phyloP scores from a whole-genome alignment of 2,113 vertebrate genomes.

The Rhombomys opimus region DNA sequence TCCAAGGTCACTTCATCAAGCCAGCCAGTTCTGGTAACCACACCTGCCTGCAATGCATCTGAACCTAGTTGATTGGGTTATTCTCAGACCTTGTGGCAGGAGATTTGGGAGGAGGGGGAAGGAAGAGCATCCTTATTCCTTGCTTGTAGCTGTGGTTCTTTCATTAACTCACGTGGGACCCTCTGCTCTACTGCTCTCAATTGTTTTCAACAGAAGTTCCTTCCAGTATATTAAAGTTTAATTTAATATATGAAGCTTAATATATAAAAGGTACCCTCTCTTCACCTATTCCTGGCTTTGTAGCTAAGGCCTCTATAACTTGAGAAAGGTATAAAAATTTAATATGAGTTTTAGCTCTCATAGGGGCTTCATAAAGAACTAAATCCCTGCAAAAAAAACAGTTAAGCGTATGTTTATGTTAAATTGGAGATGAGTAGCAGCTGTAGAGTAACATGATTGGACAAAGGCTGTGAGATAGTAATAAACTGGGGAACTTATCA shows the following conservation, averaged over 20 bases:
- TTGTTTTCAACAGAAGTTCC: not conserved
- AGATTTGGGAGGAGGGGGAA: not conserved
- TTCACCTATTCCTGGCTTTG: not conserved
- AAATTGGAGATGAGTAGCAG: not conserved
- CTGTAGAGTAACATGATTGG: not conserved
- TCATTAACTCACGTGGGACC: not conserved
- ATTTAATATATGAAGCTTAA: not conserved
- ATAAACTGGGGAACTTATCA: not conserved
- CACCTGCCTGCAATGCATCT: not conserved
- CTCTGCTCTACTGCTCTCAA: not conserved
- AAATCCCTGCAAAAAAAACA: not conserved
- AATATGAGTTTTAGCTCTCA: not conserved
- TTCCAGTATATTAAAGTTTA: not conserved
- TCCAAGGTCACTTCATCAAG: not conserved
- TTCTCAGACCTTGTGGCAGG: no score
- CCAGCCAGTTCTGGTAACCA: no score
- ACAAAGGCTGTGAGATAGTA: not conserved
- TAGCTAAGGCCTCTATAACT: not conserved
- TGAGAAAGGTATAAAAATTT: not conserved
- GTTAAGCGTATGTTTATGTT: not conserved
- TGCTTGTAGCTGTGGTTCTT: not conserved
- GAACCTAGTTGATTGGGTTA: fast-evolving
- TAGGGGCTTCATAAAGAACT: not conserved
- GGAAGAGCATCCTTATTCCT: fast-evolving
- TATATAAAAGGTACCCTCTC: not conserved